Base-by-base conservation (phyloP, 2,797 vertebrate genomes). In the Rhabdomys pumilio region DNA sequence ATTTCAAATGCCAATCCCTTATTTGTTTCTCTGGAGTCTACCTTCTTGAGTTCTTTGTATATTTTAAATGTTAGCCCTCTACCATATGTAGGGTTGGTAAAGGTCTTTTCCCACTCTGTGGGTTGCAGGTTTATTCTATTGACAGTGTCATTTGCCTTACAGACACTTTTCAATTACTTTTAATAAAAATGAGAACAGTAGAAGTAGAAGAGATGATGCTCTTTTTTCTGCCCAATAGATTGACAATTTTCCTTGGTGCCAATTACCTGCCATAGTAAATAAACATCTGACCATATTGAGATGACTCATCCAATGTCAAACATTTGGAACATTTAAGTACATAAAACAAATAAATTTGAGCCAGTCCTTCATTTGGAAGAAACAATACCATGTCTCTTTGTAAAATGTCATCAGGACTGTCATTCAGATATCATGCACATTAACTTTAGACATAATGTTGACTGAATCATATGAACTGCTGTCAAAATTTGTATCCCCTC, bases 401-500 rank as follows among this genome's bases (percentile, higher is more conserved):
- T 29, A 47, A 93, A 83, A 91, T n/a, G 1, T 87, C 26, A 31
- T 93, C 80, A 12, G 24, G 20, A 9, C 29, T 96, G 59, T 17
- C 73, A 76, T 47, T 89, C 69, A 89, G 38, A 81, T 17, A 3
- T 13, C n/a, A 63, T n/a, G 7, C 1, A n/a, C 63, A 38, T 6
- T 94, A 93, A 94, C 92, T 97, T 97, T 90, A 89, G 14, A 61
- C 19, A 85, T 22, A 31, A 53, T 77, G 87, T 94, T 3, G 12
- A 90, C 59, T 76, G 77, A 7, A 55, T 73, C 65, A n/a, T 91
- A 89, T 90, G 53, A 41, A 31, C 50, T 90, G 34, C 26, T 90
- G 38, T 72, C 73, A 77, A 7, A 75, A 41, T 90, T 47, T 87
- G 17, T 24, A 61, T 9, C 0, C 47, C 12, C 47, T 65, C 89